These are phyloP conservation scores for Agrotis puta DNA, from an alignment of 2,888 invertebrate species.

Conservation along the genomic window DNA sequence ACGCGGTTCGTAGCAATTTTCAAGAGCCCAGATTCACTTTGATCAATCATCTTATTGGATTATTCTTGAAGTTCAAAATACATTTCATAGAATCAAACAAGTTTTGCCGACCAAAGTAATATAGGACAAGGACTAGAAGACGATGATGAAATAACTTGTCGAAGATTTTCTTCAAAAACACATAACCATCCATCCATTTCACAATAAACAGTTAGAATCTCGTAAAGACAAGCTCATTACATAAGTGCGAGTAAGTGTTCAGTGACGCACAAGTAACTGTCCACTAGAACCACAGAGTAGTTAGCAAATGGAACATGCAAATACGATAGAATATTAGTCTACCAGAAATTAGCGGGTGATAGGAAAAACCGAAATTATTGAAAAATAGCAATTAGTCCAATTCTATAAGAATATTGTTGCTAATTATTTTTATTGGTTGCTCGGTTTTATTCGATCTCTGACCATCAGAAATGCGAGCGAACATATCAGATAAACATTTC, in stretches of 20 bases:
- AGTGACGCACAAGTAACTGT: slow-evolving; percentile 48
- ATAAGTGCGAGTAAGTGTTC: slow-evolving; percentile 57
- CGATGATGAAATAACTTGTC: not conserved
- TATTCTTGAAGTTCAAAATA: slow-evolving; percentile 15
- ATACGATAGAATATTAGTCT: not conserved
- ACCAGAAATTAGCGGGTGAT: not conserved
- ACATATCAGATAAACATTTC: not conserved
- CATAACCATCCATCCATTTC: not conserved
- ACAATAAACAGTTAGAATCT: slow-evolving; percentile 21
- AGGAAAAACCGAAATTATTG: not conserved
- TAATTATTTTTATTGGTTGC: not conserved
- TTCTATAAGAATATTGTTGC: not conserved
- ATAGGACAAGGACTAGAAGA: not conserved
- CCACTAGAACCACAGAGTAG: slow-evolving; percentile 33
- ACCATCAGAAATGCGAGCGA: not conserved
- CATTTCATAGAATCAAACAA: slow-evolving; percentile 1
- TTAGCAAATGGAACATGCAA: slow-evolving; percentile 6
- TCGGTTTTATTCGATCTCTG: not conserved
- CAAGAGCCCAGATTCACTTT: slow-evolving; percentile 2
- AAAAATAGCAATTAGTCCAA: not conserved
- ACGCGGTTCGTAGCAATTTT: slow-evolving; percentile 11
- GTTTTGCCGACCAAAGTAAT: not conserved
- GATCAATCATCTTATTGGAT: slow-evolving; percentile 14
- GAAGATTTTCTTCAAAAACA: slow-evolving; percentile 14
- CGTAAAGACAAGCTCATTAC: slow-evolving; percentile 45